Conservation (phyloP, 2,797 vertebrate genomes). For the Bryconaethiops microstoma region DNA sequence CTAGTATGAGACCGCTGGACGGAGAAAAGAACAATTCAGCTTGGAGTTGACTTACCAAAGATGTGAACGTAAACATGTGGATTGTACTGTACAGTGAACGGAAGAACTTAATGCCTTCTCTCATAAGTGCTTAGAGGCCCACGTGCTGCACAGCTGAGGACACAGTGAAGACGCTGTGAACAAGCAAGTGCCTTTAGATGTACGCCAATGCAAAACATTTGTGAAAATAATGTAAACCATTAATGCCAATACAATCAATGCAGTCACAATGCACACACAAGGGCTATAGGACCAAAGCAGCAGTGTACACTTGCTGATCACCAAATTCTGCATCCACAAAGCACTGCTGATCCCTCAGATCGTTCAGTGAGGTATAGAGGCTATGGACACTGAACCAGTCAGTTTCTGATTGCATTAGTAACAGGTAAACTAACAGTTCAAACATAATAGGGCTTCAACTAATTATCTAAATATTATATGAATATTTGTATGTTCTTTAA, state of each 20-base stretch:
- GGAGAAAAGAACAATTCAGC: conserved; percentile 42
- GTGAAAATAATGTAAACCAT: conserved; percentile 13
- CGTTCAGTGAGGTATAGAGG: background rate
- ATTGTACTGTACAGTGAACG: conserved; percentile 16
- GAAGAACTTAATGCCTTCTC: background rate
- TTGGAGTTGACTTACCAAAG: conserved; percentile 55
- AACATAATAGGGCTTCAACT: background rate
- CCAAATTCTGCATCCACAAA: conserved; percentile 3
- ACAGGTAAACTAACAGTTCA: background rate
- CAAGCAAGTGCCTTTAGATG: conserved; percentile 27
- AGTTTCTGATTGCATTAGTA: conserved; percentile 1
- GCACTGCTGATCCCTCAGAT: conserved; percentile 1
- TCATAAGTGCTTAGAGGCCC: conserved; percentile 4
- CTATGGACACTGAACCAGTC: background rate
- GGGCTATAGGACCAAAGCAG: conserved; percentile 17
- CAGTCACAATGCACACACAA: conserved; percentile 14
- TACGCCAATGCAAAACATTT: conserved; percentile 15
- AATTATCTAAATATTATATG: too few species aligned
- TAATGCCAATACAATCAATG: conserved; percentile 5
- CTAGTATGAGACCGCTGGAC: conserved; percentile 18
- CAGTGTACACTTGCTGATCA: conserved; percentile 20
- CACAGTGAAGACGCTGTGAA: conserved; percentile 1
- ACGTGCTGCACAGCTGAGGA: conserved; percentile 1
- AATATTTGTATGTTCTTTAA: too few species aligned
- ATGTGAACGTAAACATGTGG: conserved; percentile 39